Evolutionary conservation across 92 coral and sea anemone genomes (phyloP), one percentile per base, ranked within the genome.

Genomic region (Zoanthus sansibaricus): DNA sequence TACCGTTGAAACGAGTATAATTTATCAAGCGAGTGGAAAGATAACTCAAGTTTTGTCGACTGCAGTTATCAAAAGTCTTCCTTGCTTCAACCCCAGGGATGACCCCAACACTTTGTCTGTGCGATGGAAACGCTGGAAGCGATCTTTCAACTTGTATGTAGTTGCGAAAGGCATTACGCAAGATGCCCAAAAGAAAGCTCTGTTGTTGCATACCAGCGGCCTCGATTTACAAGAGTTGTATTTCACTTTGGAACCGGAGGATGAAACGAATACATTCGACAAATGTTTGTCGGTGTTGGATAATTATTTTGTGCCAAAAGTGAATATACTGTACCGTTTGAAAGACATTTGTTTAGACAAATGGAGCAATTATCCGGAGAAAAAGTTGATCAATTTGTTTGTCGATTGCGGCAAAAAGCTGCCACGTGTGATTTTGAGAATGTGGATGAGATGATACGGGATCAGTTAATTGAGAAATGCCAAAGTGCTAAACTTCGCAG

Each of bases 401-500:
- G 77, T 31, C 90, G 90, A 48, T 61, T 91, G 87, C 83, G 88
- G 64, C 94, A 86, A 48, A 85, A 92, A 61, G 90, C 94, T 51
- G 52, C 42, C 75, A 68, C 82, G 49, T 89, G 93, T 71, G 91
- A 90, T 33, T 93, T 92, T 82, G 78, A n/a, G 1, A 83, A 83
- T 17, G 86, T 82, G 48, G 91, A 89, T 37, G 95, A 92, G 46
- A 49, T 88, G 25, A 93, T 93, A 18, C 51, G 96, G 51, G 93
- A 91, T 80, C 91, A 94, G 77, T 33, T 91, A 33, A 91, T 89
- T 55, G 96, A 94, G 79, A 94, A 77, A 75, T 91, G 94, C 73
- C 55, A 48, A 37, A 73, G 77, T 42, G 33, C 84, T 30, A 67
- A 68, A 71, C 91, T 92, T 8, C 46, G 96, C 9, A 71, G 90